Evolutionary conservation across 1,140 invertebrate genomes (phyloP), one percentile per base, ranked within the genome.

Genomic region (Popillia japonica): DNA sequence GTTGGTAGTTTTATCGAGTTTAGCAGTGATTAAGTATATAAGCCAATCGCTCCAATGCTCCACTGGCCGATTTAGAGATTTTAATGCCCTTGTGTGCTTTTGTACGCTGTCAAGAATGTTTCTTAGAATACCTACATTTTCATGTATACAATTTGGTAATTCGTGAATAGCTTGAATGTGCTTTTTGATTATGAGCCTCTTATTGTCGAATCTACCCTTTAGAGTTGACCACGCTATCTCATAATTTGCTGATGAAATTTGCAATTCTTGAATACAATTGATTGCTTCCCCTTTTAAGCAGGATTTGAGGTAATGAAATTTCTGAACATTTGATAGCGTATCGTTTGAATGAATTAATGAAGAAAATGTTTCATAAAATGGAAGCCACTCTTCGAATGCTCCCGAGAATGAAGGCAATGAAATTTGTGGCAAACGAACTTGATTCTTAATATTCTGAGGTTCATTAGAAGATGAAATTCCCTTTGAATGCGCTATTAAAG

Each of bases 41-140:
- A 86, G 79, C 40, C 85, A 34, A 0, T 81, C 78, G 79, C 85
- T 84, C 84, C 83, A 86, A 68, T 79, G 42, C 14, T 72, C 64
- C 0, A 22, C 22, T 23, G 73, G 73, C 3, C 40, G 73, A 20
- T 75, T 17, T 10, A 75, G 22, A 40, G 73, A 11, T n/a, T 11
- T 22, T 17, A 75, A 23, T 40, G 73, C 73, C 4, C 42, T 11
- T 42, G 42, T 42, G 40, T 44, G 73, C 42, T 75, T 75, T 75
- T 17, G 34, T n/a, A 9, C 42, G 22, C 17, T 34, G 10, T 75
- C 73, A 40, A 75, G 8, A 6, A 75, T 75, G 17, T 20, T 4
- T 10, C 40, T 11, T 41, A 75, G n/a, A 0, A 22, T 42, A 10
- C 0, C 22, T 72, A 8, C 8, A 75, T 42, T 44, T 41, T 42